These are phyloP conservation scores for Camelus dromedarius DNA, from an alignment of 2,113 vertebrate genomes.

Conservation along the genomic window DNA sequence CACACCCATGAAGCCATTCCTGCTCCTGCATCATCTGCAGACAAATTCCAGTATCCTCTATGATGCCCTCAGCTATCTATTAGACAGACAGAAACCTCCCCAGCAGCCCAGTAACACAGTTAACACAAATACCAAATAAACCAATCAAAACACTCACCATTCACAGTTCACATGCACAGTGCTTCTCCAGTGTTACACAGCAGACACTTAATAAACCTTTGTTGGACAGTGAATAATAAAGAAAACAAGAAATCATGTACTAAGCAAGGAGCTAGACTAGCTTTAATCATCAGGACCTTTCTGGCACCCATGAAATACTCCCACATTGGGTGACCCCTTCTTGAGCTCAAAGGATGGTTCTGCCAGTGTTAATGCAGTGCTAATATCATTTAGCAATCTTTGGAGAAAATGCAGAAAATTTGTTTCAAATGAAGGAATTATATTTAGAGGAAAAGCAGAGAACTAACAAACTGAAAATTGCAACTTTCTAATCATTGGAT, in stretches of 20 bases:
- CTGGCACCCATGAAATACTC: neutral
- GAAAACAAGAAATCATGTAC: neutral
- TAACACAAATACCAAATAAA: neutral
- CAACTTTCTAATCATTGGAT: neutral
- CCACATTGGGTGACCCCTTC: neutral
- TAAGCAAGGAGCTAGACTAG: neutral
- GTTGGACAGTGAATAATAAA: neutral
- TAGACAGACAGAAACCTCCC: neutral
- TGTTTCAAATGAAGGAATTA: constrained; percentile 12
- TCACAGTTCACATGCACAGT: neutral
- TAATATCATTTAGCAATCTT: neutral
- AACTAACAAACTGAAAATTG: neutral
- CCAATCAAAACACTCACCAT: neutral
- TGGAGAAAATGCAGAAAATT: neutral
- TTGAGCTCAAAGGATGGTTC: neutral
- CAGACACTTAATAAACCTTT: neutral
- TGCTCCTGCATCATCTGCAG: neutral
- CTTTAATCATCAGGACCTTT: neutral
- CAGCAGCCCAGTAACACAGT: neutral
- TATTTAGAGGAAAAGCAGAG: constrained; percentile 15
- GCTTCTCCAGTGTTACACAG: neutral
- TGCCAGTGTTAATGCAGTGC: neutral
- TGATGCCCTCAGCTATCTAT: neutral
- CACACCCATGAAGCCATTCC: neutral
- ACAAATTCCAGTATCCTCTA: neutral